Conservation (phyloP, 1,140 invertebrate species). For the Eurytemora carolleeae region DNA sequence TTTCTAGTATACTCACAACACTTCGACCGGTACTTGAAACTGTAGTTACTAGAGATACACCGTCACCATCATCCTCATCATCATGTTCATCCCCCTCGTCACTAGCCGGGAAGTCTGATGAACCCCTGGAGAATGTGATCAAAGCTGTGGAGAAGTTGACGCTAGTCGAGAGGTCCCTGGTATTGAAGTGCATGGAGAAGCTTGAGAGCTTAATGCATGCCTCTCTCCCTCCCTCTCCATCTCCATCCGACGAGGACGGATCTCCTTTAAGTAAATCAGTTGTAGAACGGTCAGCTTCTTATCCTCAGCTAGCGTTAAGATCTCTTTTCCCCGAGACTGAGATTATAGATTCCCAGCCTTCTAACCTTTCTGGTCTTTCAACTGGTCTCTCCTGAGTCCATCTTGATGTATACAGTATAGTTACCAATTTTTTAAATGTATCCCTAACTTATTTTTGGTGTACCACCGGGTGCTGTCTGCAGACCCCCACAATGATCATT, state of each 20-base stretch:
- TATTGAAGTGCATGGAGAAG: not conserved
- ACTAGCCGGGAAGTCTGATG: not conserved
- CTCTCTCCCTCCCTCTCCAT: not conserved
- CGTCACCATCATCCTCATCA: conserved; percentile 1
- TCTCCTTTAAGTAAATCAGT: too few species aligned
- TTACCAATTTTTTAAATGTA: too few species aligned
- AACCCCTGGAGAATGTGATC: not conserved
- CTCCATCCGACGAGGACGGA: not conserved
- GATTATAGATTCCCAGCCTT: too few species aligned
- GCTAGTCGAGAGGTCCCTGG: not conserved
- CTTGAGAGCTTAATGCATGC: not conserved
- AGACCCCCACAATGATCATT: too few species aligned
- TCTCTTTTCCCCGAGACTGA: too few species aligned
- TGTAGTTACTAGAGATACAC: not conserved
- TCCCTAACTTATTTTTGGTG: too few species aligned
- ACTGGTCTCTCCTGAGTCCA: too few species aligned
- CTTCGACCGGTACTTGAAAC: not conserved
- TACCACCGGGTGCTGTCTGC: too few species aligned
- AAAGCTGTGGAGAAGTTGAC: not conserved
- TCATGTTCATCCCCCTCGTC: not conserved
- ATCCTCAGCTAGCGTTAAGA: too few species aligned
- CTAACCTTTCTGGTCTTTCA: too few species aligned
- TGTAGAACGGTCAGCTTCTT: too few species aligned
- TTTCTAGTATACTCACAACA: conserved; percentile 4
- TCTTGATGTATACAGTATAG: too few species aligned